Percentiles rank a stretch among this genome's conserved stretches.
These are phyloP conservation scores for Cotesia vestalis DNA, from an alignment of 1,140 invertebrate species.

Conservation along the genomic window DNA sequence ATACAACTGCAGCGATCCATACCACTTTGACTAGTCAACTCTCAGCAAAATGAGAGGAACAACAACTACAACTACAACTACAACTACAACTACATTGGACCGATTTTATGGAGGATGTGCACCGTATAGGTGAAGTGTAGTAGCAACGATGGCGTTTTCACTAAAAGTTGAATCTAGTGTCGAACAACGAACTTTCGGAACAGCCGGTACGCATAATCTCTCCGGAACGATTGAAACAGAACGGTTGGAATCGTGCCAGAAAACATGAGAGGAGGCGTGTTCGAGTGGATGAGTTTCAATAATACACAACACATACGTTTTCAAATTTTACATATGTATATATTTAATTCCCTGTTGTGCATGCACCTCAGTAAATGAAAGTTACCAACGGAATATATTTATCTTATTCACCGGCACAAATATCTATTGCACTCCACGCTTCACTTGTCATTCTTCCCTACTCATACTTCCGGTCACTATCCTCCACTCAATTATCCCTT, in stretches of 20 bases:
- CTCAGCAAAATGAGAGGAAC: too few relatives aligned
- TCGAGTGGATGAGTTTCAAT: conserved; percentile 28
- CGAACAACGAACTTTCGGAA: conserved; percentile 27
- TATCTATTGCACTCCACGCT: not conserved
- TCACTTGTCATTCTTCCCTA: conserved; percentile 8
- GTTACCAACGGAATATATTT: conserved; percentile 8
- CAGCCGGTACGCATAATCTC: conserved; percentile 24
- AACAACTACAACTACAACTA: too few relatives aligned
- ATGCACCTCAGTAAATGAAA: conserved; percentile 13
- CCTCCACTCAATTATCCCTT: not conserved
- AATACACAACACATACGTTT: conserved; percentile 23
- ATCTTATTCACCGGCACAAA: not conserved
- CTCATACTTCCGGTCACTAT: conserved; percentile 18
- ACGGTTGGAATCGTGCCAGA: conserved; percentile 25
- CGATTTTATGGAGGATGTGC: not conserved
- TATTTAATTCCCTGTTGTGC: conserved; percentile 20
- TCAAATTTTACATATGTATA: conserved; percentile 16
- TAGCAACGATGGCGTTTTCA: not conserved
- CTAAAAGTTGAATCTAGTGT: conserved; percentile 18
- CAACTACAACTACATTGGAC: not conserved
- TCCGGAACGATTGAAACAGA: conserved; percentile 29
- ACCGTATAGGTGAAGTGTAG: not conserved
- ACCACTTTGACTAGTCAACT: too few relatives aligned
- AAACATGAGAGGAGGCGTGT: conserved; percentile 8
- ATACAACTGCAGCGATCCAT: too few relatives aligned